A percentile compares a stretch with the other conserved stretches of the same genome.
Evolutionary conservation across 2,888 invertebrate genomes (phyloP).

Genomic region (Synergus itoensis): DNA sequence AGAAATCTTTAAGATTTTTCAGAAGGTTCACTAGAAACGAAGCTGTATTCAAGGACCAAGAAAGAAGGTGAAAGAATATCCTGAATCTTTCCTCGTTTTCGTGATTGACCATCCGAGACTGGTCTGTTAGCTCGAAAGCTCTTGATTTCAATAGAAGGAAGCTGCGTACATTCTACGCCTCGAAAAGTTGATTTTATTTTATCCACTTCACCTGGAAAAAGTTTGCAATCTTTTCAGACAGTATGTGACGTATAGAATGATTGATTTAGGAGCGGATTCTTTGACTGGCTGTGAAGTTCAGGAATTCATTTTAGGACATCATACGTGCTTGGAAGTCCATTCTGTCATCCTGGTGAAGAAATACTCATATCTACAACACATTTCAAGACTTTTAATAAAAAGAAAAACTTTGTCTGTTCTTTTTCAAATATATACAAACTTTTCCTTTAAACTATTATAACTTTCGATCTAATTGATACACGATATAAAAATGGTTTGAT

Average conservation of each 20-base stretch:
- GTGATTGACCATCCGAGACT: background rate
- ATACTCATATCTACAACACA: too few relatives aligned
- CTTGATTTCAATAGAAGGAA: constrained; percentile 29
- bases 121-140: constrained; percentile 1
- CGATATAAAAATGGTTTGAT: background rate
- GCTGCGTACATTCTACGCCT: constrained; percentile 2
- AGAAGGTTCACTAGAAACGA: constrained; percentile 41
- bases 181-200: background rate
- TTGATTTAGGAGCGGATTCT: background rate
- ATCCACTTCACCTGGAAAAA: background rate
- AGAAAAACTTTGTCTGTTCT: too few relatives aligned
- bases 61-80: constrained; percentile 35
- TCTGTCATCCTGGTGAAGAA: too few relatives aligned
- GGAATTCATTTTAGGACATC: background rate
- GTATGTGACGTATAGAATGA: background rate
- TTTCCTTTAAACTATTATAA: too few relatives aligned
- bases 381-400: too few relatives aligned
- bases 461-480: too few relatives aligned
- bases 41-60: background rate
- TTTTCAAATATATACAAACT: too few relatives aligned
- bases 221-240: constrained; percentile 6
- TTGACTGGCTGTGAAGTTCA: background rate
- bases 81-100: background rate
- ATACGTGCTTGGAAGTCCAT: background rate
- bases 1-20: constrained; percentile 56